Percentiles rank a stretch among this genome's conserved stretches.
phyloP scores from a whole-genome alignment of 2,888 invertebrate species.

The Bombyx huttoni region DNA sequence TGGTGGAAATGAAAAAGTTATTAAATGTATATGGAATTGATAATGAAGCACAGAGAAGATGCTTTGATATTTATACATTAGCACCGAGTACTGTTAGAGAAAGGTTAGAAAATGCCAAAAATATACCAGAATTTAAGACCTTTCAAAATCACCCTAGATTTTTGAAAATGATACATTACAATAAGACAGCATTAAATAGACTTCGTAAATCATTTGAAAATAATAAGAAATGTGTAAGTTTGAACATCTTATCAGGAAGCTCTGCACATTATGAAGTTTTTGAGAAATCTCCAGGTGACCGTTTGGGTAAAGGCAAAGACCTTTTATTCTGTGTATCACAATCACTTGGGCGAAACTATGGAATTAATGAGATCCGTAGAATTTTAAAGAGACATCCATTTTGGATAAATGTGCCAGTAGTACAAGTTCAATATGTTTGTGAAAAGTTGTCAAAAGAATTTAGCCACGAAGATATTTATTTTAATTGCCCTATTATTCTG shows the following conservation, averaged over 20 bases:
- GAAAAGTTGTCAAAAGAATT: constrained; percentile 37
- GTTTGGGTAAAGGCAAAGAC: constrained; percentile 57
- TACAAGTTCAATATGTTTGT: constrained; percentile 49
- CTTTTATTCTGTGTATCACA: constrained; percentile 49
- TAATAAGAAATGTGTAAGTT: constrained; percentile 56
- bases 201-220: constrained; percentile 33
- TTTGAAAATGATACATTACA: constrained; percentile 55
- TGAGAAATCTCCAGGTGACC: constrained; percentile 57
- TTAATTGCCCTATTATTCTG: constrained; percentile 50
- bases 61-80: constrained; percentile 55
- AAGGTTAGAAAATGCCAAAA: constrained; percentile 41
- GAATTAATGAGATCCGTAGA: constrained; percentile 27
- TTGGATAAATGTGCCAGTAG: constrained; percentile 57
- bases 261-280: constrained; percentile 44
- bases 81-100: constrained; percentile 44
- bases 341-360: constrained; percentile 32
- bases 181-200: constrained; percentile 46
- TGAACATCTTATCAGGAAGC: constrained; percentile 57
- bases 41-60: constrained; percentile 54
- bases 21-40: constrained; percentile 44
- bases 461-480: constrained; percentile 43
- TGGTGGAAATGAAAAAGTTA: constrained; percentile 41
- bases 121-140: constrained; percentile 48
- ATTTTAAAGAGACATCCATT: constrained; percentile 49
- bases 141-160: constrained; percentile 54